phyloP scores from a whole-genome alignment of 2,797 vertebrate species.

The Anguilla pacifica region DNA sequence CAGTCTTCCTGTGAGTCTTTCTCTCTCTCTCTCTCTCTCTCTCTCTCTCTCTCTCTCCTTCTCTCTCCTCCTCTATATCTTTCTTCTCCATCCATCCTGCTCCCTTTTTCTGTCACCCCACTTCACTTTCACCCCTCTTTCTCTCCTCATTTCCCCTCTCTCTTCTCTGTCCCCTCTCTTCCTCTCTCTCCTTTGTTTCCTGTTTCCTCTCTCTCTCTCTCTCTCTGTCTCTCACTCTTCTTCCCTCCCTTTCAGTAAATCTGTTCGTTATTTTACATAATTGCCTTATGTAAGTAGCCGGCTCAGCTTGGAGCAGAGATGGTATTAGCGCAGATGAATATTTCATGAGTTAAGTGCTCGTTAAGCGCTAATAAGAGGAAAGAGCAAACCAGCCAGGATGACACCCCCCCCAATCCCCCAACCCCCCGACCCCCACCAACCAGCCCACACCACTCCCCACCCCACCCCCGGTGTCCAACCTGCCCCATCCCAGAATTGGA shows the following conservation, averaged over 20 bases:
- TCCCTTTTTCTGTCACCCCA: neutral
- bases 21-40: neutral
- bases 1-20: too few relatives aligned
- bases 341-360: slow-evolving; percentile 81
- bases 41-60: slow-evolving; percentile 27
- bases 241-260: slow-evolving; percentile 66
- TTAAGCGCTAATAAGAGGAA: slow-evolving; percentile 82
- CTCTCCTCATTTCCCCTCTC: neutral
- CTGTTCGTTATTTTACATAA: slow-evolving; percentile 80
- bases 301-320: slow-evolving; percentile 73
- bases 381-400: slow-evolving; percentile 41
- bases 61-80: neutral
- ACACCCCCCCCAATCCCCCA: neutral
- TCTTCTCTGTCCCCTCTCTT: slow-evolving; percentile 22
- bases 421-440: neutral
- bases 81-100: neutral
- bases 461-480: neutral
- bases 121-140: neutral
- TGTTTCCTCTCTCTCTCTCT: slow-evolving; percentile 27
- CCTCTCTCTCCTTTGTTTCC: neutral
- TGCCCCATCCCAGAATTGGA: neutral
- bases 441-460: neutral
- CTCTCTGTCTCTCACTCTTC: slow-evolving; percentile 63
- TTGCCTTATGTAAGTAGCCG: slow-evolving; percentile 81
- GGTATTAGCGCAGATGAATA: slow-evolving; percentile 80